Conservation (phyloP, 2,888 invertebrate genomes). For the Thecophora atra region DNA sequence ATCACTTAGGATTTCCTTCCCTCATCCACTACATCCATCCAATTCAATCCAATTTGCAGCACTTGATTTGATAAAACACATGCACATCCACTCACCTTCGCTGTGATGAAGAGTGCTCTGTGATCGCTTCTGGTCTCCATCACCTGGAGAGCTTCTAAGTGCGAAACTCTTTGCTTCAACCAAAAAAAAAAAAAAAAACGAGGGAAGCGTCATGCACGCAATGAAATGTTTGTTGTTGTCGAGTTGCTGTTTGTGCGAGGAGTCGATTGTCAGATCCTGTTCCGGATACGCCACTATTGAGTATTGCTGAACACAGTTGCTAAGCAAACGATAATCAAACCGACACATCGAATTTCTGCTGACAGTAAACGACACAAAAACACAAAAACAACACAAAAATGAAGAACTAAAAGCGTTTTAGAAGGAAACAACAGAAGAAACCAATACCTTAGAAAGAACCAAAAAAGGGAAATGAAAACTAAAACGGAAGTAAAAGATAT, state of each 20-base stretch:
- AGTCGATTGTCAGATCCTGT: not conserved
- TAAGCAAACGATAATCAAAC: not conserved
- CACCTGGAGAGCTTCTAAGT: not conserved
- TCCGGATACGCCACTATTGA: not conserved
- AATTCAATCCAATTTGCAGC: not conserved
- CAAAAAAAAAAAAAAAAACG: not conserved
- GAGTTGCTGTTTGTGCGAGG: not conserved
- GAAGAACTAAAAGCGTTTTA: no score
- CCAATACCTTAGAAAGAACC: not conserved
- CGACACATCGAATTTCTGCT: no score
- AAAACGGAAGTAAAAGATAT: no score
- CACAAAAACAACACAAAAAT: no score
- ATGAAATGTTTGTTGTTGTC: not conserved
- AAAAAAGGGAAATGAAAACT: not conserved
- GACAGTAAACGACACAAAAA: no score
- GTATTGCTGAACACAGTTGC: slow-evolving; percentile 10
- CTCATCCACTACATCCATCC: not conserved
- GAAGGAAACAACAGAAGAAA: no score
- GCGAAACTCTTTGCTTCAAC: no score
- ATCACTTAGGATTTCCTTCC: not conserved
- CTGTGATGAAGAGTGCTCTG: not conserved
- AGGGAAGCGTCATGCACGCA: not conserved
- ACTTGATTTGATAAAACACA: not conserved
- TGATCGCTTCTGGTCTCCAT: not conserved
- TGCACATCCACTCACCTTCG: not conserved